These are phyloP conservation scores for Strix aluco DNA, from an alignment of 2,113 vertebrate species.

Conservation along the genomic window DNA sequence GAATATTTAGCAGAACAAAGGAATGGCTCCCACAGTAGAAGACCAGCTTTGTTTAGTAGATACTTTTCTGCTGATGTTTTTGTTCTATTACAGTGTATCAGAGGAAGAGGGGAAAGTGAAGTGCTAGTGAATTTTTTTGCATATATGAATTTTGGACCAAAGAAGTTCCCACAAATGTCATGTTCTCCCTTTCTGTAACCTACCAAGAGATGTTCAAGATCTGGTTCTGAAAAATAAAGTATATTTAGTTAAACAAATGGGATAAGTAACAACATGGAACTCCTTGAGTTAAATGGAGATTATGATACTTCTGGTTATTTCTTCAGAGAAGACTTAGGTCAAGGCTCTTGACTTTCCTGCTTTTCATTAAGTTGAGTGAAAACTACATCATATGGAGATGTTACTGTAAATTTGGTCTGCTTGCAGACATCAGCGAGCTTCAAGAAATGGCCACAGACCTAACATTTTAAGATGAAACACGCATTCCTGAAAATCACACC, in stretches of 20 bases:
- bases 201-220: background rate
- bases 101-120: background rate
- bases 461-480: accelerated
- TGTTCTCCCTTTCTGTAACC: background rate
- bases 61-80: background rate
- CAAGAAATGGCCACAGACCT: background rate
- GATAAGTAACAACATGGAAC: background rate
- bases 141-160: background rate
- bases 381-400: background rate
- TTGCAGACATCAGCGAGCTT: background rate
- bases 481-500: accelerated
- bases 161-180: background rate
- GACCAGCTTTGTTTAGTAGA: background rate
- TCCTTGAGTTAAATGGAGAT: background rate
- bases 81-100: background rate
- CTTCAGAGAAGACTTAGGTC: background rate
- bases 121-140: background rate
- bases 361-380: background rate
- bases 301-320: background rate
- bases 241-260: background rate
- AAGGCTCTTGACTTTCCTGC: background rate
- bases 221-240: background rate
- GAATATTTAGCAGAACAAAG: background rate
- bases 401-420: no score
- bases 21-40: background rate